A percentile compares a stretch with the other conserved stretches of the same genome.
Evolutionary conservation across 2,113 vertebrate species (phyloP).

Genomic region (Eretmochelys imbricata): DNA sequence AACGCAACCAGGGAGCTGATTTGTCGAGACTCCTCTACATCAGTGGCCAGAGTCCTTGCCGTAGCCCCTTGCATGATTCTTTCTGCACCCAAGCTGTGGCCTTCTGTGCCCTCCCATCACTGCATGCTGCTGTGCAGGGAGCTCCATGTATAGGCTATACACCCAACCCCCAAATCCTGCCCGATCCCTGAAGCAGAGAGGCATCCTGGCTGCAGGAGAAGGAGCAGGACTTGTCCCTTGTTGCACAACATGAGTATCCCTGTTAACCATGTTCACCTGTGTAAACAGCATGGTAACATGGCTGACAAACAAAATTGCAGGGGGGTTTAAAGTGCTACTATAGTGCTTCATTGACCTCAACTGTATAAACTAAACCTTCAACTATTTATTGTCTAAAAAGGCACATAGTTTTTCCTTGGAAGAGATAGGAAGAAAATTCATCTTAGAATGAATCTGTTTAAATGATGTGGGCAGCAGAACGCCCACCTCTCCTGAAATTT

Average conservation of each 20-base stretch:
- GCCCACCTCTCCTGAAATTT: not conserved
- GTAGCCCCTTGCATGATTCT: not conserved
- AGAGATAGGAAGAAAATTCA: not conserved
- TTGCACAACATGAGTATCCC: not conserved
- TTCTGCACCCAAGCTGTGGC: not conserved
- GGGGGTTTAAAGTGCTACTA: slow-evolving; percentile 10
- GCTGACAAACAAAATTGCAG: not conserved
- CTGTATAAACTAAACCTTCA: not conserved
- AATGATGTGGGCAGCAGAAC: not conserved
- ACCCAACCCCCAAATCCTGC: not conserved
- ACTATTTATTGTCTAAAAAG: not conserved
- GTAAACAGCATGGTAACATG: not conserved
- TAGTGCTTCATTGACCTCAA: not conserved
- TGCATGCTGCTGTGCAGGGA: not conserved
- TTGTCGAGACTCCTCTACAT: not conserved
- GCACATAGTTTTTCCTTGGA: not conserved
- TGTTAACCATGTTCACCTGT: not conserved
- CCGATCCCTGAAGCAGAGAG: not conserved
- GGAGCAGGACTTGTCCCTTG: not conserved
- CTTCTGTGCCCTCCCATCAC: not conserved
- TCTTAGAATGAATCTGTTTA: not conserved
- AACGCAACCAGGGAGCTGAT: not conserved
- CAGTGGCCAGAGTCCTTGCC: not conserved
- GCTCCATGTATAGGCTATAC: not conserved
- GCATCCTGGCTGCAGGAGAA: not conserved